Conservation (phyloP, 2,113 vertebrate genomes). For the Mus musculus region DNA sequence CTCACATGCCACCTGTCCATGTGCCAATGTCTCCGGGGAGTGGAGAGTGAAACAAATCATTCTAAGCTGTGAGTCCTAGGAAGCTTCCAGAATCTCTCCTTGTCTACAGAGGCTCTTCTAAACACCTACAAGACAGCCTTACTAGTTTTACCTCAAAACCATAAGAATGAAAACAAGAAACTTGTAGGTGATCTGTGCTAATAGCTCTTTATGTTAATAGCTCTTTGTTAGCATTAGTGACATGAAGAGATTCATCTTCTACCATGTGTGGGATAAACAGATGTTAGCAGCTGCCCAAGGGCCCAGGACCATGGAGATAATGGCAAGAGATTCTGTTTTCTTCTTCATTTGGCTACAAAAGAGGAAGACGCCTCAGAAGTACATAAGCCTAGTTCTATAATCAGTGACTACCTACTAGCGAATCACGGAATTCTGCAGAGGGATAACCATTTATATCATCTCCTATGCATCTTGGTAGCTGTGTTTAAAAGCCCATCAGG, state of each 20-base stretch:
- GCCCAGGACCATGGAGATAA: not conserved
- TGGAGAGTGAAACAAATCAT: not conserved
- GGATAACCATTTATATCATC: not conserved
- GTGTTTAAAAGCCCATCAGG: not conserved
- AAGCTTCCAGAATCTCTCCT: not conserved
- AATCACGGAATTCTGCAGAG: not conserved
- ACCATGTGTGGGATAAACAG: not conserved
- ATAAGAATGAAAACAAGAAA: not conserved
- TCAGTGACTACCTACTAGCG: not conserved
- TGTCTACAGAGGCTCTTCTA: not conserved
- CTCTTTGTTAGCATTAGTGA: not conserved
- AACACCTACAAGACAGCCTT: accelerated
- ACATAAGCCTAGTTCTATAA: not conserved
- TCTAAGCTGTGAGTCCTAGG: not conserved
- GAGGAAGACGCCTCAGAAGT: not conserved
- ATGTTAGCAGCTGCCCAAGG: not conserved
- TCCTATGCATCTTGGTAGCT: not conserved
- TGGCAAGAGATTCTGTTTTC: not conserved
- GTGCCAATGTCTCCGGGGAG: too few species aligned
- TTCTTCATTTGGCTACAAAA: not conserved
- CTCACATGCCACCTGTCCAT: not conserved
- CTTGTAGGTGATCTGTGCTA: accelerated
- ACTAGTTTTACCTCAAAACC: not conserved
- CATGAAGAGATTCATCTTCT: not conserved
- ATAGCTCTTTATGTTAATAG: too few species aligned